These are phyloP conservation scores for Synodontis membranacea DNA, from an alignment of 2,113 vertebrate genomes.

Conservation along the genomic window DNA sequence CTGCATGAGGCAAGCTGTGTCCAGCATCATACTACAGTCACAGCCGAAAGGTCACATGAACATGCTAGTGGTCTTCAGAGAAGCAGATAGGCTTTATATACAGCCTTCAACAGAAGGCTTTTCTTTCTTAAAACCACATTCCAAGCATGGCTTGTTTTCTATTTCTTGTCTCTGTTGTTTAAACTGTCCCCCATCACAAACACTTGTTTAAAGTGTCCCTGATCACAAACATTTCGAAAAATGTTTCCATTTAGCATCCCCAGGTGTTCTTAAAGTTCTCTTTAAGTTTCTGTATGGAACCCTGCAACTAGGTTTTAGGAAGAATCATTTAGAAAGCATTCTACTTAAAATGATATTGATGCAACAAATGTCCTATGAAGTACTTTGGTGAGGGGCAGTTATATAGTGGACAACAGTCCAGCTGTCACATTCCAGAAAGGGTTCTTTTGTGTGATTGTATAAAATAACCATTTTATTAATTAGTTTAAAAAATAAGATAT, in stretches of 20 bases:
- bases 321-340: background rate
- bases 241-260: background rate
- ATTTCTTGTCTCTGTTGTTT: background rate
- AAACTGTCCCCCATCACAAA: background rate
- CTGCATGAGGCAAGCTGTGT: background rate
- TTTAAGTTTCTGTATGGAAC: background rate
- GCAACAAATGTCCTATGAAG: background rate
- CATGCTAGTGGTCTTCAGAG: background rate
- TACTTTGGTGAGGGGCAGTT: background rate
- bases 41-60: background rate
- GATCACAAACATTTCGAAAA: no score
- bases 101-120: background rate
- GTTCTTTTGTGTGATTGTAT: background rate
- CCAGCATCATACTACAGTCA: background rate
- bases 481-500: background rate
- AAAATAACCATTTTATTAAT: background rate
- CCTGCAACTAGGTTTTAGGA: background rate
- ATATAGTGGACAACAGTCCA: background rate
- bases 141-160: background rate
- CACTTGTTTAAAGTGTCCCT: background rate
- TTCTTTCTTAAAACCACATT: background rate
- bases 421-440: background rate
- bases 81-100: background rate
- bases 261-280: background rate
- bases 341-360: background rate